Evolutionary conservation across 2,888 invertebrate genomes (phyloP).

Genomic region (Papilio demoleus): DNA sequence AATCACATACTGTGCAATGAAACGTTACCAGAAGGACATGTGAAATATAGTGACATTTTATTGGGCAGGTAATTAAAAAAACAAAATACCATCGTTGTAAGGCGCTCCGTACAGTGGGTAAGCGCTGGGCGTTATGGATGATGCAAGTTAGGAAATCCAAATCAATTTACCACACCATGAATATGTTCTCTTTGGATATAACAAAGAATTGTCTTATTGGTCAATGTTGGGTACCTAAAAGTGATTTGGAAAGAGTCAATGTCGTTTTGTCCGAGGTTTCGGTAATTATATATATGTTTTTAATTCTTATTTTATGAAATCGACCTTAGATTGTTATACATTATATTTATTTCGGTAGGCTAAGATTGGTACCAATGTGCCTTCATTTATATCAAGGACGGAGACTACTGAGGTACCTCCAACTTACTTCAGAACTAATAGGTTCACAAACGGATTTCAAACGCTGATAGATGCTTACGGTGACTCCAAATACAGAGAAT

Average conservation of each 20-base stretch:
- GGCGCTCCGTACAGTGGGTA: conserved; percentile 91
- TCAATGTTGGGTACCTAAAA: conserved; percentile 90
- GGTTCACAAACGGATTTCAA: conserved; percentile 96
- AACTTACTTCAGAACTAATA: conserved; percentile 94
- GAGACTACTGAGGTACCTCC: conserved; percentile 89
- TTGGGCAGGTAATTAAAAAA: conserved; percentile 90
- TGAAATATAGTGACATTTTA: background rate
- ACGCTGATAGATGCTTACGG: conserved; percentile 96
- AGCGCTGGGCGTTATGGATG: conserved; percentile 90
- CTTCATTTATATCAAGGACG: conserved; percentile 93
- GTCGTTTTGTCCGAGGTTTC: conserved; percentile 52
- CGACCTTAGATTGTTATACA: too few relatives aligned
- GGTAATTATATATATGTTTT: conserved; percentile 50
- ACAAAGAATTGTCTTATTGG: conserved; percentile 92
- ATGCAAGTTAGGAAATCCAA: conserved; percentile 94
- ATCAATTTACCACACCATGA: conserved; percentile 93
- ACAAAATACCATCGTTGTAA: conserved; percentile 93
- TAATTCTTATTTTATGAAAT: too few relatives aligned
- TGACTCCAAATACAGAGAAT: conserved; percentile 93
- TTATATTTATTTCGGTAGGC: conserved; percentile 52
- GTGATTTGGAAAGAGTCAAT: conserved; percentile 86
- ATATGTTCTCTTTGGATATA: conserved; percentile 91
- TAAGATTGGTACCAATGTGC: conserved; percentile 88
- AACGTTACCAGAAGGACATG: background rate
- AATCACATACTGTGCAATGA: background rate